A percentile compares a stretch with the other conserved stretches of the same genome.
These are phyloP conservation scores for Myiagra hebetior DNA, from an alignment of 2,113 vertebrate genomes.

Conservation along the genomic window DNA sequence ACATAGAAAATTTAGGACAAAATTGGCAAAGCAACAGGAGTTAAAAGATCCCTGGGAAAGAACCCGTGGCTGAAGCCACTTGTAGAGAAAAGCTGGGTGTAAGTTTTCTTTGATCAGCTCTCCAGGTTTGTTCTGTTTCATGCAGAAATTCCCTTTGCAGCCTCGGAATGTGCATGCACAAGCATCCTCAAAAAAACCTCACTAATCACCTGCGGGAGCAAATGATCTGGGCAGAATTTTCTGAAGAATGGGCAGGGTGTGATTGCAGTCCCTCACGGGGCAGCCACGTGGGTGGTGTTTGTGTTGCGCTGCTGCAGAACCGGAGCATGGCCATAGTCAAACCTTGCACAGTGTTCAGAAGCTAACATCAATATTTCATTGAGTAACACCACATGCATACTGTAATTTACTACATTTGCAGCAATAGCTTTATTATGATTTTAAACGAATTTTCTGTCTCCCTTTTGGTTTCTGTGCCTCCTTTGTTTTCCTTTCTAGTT, in stretches of 20 bases:
- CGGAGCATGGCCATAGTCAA: not conserved
- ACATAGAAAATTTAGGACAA: not conserved
- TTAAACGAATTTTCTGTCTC: not conserved
- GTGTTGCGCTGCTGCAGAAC: not conserved
- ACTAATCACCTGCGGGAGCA: not conserved
- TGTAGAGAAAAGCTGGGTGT: not conserved
- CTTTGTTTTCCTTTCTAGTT: not conserved
- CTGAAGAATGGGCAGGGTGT: not conserved
- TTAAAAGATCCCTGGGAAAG: not conserved
- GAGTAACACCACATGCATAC: not conserved
- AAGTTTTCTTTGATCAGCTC: not conserved
- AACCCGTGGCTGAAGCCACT: not conserved
- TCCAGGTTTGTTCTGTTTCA: not conserved
- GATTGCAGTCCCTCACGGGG: accelerated
- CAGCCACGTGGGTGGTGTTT: not conserved
- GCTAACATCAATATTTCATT: not conserved
- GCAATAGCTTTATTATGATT: not conserved
- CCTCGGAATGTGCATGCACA: not conserved
- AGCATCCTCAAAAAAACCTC: not conserved
- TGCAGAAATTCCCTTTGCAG: not conserved
- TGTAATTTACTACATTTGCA: not conserved
- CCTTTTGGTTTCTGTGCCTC: not conserved
- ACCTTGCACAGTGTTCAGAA: not conserved
- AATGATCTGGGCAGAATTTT: not conserved
- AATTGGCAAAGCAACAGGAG: not conserved